Conservation (phyloP, 1,140 invertebrate species). For the Cyrtorhinus lividipennis region DNA sequence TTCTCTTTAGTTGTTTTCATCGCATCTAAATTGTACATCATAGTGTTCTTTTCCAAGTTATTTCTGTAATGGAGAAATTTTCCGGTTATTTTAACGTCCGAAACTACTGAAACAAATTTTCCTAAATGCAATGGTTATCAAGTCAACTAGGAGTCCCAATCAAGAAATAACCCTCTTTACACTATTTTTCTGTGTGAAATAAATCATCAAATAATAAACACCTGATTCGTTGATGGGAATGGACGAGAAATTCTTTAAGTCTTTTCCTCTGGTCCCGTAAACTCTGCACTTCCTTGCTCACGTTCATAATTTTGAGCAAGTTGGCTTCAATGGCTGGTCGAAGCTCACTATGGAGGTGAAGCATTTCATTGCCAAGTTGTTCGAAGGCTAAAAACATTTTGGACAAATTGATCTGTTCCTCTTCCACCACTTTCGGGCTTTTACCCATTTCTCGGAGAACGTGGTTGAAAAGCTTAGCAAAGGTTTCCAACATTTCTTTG, state of each 20-base stretch:
- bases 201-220: no score
- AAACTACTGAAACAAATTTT: no score
- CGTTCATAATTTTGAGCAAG: background rate
- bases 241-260: background rate
- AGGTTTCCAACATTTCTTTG: background rate
- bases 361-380: background rate
- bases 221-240: background rate
- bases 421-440: background rate
- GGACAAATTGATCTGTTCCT: background rate
- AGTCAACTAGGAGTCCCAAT: no score
- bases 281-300: background rate
- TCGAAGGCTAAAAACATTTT: background rate
- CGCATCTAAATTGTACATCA: background rate
- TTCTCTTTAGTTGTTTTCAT: background rate
- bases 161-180: no score
- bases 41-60: background rate
- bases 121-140: no score
- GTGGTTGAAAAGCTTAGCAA: background rate
- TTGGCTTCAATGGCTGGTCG: background rate
- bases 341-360: background rate
- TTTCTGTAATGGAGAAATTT: background rate
- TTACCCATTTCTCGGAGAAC: background rate
- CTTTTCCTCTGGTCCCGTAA: background rate
- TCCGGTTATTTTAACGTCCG: no score
- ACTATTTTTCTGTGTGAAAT: no score